These are phyloP conservation scores for Eclectus roratus DNA, from an alignment of 2,113 vertebrate genomes.

Conservation along the genomic window DNA sequence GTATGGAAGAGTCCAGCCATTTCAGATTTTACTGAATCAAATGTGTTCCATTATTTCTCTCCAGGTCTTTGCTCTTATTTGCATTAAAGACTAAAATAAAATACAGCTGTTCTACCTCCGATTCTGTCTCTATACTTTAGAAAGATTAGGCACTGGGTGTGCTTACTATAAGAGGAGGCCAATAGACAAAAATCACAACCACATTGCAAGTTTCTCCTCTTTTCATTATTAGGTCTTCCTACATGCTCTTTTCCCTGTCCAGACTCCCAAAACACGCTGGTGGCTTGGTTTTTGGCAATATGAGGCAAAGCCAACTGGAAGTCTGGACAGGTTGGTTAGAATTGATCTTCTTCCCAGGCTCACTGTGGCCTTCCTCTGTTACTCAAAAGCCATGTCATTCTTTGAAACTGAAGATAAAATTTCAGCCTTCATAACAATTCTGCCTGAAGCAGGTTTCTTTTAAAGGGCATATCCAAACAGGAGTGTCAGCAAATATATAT, in stretches of 20 bases:
- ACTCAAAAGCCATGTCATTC: background rate
- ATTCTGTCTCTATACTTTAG: background rate
- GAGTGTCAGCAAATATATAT: background rate
- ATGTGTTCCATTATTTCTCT: background rate
- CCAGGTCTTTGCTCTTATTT: background rate
- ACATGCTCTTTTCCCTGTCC: background rate
- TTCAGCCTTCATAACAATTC: background rate
- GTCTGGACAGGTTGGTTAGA: background rate
- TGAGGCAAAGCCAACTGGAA: background rate
- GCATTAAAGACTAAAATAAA: background rate
- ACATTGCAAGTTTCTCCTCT: background rate
- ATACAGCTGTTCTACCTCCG: background rate
- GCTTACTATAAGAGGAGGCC: accelerated
- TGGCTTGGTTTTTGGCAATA: background rate
- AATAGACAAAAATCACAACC: background rate
- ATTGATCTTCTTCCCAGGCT: background rate
- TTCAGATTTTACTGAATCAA: background rate
- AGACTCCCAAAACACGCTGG: background rate
- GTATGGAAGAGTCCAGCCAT: background rate
- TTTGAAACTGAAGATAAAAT: background rate
- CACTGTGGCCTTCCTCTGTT: background rate
- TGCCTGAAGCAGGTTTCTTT: background rate
- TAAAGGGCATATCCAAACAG: background rate
- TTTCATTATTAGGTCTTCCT: background rate
- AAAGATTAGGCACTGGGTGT: background rate